A percentile compares a stretch with the other conserved stretches of the same genome.
Conservation (phyloP, 2,888 invertebrate genomes). For the Hydrotaea cyrtoneurina region DNA sequence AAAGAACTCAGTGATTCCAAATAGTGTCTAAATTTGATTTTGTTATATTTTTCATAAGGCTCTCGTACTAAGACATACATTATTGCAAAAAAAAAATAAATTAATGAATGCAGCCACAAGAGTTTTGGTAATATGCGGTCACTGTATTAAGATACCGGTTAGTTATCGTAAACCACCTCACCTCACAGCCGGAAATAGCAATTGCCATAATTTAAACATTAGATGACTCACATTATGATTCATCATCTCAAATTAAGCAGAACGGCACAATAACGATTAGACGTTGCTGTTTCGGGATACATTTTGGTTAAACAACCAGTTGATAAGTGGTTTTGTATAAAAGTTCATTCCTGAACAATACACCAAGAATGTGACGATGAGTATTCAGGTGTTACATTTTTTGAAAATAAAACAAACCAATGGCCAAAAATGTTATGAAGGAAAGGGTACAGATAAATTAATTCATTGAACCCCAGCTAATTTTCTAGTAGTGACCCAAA, state of each 20-base stretch:
- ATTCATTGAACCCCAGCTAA: too few species aligned
- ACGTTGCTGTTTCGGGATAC: neutral
- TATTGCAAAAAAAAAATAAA: too few species aligned
- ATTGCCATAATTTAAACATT: neutral
- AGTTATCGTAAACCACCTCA: neutral
- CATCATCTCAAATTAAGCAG: neutral
- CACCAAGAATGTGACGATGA: too few species aligned
- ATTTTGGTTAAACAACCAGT: neutral
- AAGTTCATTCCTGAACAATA: neutral
- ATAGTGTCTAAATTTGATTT: too few species aligned
- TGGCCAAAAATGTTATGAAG: too few species aligned
- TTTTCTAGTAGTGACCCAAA: too few species aligned
- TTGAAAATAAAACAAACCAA: too few species aligned
- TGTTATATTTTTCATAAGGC: too few species aligned
- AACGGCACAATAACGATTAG: neutral
- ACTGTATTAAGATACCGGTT: neutral
- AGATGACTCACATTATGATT: neutral
- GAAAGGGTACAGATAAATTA: too few species aligned
- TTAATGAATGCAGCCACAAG: neutral
- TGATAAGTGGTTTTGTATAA: neutral
- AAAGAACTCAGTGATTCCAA: too few species aligned
- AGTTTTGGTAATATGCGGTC: neutral
- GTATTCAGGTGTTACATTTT: too few species aligned
- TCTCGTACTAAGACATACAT: too few species aligned
- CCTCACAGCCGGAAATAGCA: neutral